These are phyloP conservation scores for Pogonocichla stellata DNA, from an alignment of 2,113 vertebrate genomes.

Conservation along the genomic window DNA sequence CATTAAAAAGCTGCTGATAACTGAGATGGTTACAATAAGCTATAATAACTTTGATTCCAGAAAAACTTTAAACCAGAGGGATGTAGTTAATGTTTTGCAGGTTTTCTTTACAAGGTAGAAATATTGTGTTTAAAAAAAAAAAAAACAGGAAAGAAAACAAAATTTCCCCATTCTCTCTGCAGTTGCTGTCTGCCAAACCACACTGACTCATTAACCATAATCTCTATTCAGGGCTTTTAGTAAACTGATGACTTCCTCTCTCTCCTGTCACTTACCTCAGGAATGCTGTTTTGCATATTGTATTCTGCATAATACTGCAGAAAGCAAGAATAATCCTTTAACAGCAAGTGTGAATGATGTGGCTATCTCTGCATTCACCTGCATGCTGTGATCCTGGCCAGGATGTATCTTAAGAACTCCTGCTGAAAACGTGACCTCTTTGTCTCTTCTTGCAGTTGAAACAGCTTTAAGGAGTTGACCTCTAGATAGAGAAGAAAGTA, in stretches of 20 bases:
- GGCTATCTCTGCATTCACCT: background rate
- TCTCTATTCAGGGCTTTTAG: background rate
- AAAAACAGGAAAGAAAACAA: background rate
- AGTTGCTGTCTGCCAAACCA: conserved; percentile 29
- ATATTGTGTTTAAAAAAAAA: background rate
- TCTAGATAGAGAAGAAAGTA: conserved; percentile 2
- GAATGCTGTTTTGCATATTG: conserved; percentile 63
- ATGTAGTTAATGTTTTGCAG: background rate
- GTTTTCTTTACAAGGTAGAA: background rate
- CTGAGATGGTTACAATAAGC: background rate
- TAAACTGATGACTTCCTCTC: conserved; percentile 49
- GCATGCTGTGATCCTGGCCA: background rate
- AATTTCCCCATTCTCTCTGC: background rate
- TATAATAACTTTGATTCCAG: background rate
- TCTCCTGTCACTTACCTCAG: conserved; percentile 70
- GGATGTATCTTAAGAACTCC: background rate
- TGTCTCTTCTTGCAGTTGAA: background rate
- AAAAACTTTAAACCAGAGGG: background rate
- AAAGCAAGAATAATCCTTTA: conserved; percentile 13
- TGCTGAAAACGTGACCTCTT: background rate
- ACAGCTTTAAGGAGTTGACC: background rate
- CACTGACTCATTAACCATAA: conserved; percentile 23
- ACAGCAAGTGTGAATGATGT: background rate
- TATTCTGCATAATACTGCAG: conserved; percentile 4
- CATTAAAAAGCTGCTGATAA: conserved; percentile 7